These are phyloP conservation scores for Calameuta idolon DNA, from an alignment of 2,888 invertebrate genomes.

Conservation along the genomic window DNA sequence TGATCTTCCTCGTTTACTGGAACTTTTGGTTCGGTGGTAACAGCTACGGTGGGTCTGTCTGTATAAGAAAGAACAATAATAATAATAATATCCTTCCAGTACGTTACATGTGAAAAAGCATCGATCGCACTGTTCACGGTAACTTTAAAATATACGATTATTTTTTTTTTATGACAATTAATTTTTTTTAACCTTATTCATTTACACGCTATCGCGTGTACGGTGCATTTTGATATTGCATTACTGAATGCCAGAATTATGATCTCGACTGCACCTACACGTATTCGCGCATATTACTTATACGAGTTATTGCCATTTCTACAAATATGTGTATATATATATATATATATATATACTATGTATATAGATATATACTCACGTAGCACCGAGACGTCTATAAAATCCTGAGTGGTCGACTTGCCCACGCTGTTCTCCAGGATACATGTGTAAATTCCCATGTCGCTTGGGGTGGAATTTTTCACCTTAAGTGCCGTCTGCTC, in stretches of 20 bases:
- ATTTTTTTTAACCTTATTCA: not conserved
- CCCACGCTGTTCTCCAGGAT: constrained; percentile 84
- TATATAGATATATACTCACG: constrained; percentile 74
- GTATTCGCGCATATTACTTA: not conserved
- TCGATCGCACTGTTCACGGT: not conserved
- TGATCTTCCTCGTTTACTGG: constrained; percentile 84
- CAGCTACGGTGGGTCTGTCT: constrained; percentile 84
- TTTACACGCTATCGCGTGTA: not conserved
- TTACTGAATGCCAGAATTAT: not conserved
- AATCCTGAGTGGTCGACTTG: constrained; percentile 78
- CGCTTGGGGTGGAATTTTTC: constrained; percentile 78
- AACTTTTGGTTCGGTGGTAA: constrained; percentile 80
- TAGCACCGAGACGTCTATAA: constrained; percentile 81
- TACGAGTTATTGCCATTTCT: not conserved
- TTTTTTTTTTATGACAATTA: not conserved
- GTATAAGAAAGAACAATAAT: constrained; percentile 39
- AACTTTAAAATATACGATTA: not conserved
- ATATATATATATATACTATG: not conserved
- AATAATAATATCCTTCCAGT: not conserved
- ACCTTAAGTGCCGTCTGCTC: constrained; percentile 84
- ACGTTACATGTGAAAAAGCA: not conserved
- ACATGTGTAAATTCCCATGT: constrained; percentile 89
- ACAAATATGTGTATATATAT: not conserved
- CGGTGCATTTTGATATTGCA: not conserved
- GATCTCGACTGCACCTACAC: not conserved